Conservation (phyloP, 2,888 invertebrate genomes). For the Adelphocoris suturalis region DNA sequence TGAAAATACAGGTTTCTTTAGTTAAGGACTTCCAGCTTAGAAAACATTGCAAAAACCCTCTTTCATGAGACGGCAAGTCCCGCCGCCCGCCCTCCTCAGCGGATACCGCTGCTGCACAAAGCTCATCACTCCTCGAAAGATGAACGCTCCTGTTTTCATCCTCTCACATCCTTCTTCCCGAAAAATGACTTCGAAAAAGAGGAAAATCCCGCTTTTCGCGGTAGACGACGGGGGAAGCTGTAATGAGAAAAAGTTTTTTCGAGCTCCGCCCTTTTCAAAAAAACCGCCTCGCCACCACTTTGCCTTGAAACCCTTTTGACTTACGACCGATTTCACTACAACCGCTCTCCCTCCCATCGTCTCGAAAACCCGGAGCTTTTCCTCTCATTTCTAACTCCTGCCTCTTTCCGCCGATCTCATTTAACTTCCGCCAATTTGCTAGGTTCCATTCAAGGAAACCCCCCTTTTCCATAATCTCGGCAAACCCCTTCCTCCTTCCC, state of each 20-base stretch:
- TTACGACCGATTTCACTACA: conserved; percentile 17
- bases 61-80: no score
- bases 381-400: conserved; percentile 3
- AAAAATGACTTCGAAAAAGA: not conserved
- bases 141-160: not conserved
- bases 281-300: not conserved
- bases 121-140: not conserved
- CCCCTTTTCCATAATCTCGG: conserved; percentile 19
- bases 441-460: conserved; percentile 20
- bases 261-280: conserved; percentile 39
- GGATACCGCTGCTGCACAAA: no score
- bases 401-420: conserved; percentile 42
- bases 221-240: not conserved
- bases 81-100: no score
- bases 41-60: no score
- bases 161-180: not conserved
- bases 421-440: conserved; percentile 54
- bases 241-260: conserved; percentile 34
- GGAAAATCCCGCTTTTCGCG: not conserved
- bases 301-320: conserved; percentile 16
- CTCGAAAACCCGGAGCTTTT: not conserved
- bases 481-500: not conserved
- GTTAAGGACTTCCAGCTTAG: no score
- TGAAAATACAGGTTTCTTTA: no score
- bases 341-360: not conserved